phyloP scores from a whole-genome alignment of 2,888 invertebrate species.

The Monopis laevigella region DNA sequence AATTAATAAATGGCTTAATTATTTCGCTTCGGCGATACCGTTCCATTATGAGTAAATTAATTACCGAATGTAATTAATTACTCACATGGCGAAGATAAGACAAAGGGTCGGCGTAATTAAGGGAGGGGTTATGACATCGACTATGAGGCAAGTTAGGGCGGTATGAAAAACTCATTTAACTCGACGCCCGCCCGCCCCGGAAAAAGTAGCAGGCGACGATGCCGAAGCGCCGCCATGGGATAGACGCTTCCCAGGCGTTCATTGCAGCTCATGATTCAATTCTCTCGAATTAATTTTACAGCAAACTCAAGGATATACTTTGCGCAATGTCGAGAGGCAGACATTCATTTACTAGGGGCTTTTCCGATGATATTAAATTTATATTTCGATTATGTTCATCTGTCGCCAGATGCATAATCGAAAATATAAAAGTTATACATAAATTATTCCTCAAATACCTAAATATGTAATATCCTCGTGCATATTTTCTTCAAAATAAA shows the following conservation, averaged over 20 bases:
- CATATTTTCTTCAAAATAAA: no score
- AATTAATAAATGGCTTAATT: constrained; percentile 41
- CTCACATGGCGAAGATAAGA: constrained; percentile 39
- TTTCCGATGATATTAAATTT: no score
- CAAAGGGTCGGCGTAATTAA: constrained; percentile 33
- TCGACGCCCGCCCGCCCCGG: constrained; percentile 22
- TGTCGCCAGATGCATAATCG: no score
- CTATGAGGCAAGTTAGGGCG: constrained; percentile 23
- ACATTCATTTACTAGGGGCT: no score
- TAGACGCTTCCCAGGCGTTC: not conserved
- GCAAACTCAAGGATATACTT: not conserved
- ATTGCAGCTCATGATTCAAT: constrained; percentile 2
- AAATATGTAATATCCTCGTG: no score
- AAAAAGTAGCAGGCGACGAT: not conserved
- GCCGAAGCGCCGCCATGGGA: not conserved
- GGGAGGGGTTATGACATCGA: constrained; percentile 33
- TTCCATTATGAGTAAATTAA: constrained; percentile 41
- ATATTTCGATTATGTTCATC: no score
- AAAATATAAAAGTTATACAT: no score
- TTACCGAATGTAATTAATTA: constrained; percentile 50
- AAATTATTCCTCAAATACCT: no score
- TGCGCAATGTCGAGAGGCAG: no score
- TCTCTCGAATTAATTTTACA: not conserved
- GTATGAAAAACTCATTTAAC: constrained; percentile 47
- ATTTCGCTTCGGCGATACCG: constrained; percentile 32